A percentile compares a stretch with the other conserved stretches of the same genome.
Evolutionary conservation across 2,113 vertebrate species (phyloP).

Genomic region (Semnopithecus entellus): DNA sequence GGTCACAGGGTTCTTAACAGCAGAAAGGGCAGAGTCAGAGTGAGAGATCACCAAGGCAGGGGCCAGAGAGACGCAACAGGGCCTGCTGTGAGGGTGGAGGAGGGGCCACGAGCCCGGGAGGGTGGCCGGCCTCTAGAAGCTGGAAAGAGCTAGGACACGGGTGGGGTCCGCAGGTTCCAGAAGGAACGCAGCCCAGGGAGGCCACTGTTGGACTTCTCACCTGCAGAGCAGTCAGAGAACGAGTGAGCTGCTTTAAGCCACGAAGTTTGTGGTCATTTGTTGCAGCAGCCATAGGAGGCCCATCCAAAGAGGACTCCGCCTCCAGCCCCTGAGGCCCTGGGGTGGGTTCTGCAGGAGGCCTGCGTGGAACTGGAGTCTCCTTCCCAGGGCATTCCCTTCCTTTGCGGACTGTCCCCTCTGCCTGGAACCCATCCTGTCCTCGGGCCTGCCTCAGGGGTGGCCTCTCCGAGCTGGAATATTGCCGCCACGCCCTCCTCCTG

Average conservation of each 20-base stretch:
- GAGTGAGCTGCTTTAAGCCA: neutral
- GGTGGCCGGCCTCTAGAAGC: fast-evolving
- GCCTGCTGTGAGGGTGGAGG: neutral
- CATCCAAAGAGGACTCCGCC: fast-evolving
- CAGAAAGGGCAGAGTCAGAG: neutral
- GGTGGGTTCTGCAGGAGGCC: neutral
- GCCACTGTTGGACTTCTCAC: neutral
- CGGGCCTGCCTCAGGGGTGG: neutral
- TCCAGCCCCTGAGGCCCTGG: neutral
- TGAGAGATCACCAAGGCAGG: neutral
- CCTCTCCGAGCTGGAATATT: fast-evolving
- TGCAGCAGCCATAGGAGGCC: neutral
- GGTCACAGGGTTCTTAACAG: neutral
- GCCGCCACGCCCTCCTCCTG: neutral
- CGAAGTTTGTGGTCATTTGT: neutral
- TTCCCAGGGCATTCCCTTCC: neutral
- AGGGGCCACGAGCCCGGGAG: neutral
- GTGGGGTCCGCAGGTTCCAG: no score
- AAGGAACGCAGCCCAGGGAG: neutral
- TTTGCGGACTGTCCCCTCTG: neutral
- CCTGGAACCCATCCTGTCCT: neutral
- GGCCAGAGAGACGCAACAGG: fast-evolving
- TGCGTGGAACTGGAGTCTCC: neutral
- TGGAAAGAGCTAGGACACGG: neutral
- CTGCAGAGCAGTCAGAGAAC: neutral